These are phyloP conservation scores for Trematomus bernacchii DNA, from an alignment of 2,797 vertebrate species.

Conservation along the genomic window DNA sequence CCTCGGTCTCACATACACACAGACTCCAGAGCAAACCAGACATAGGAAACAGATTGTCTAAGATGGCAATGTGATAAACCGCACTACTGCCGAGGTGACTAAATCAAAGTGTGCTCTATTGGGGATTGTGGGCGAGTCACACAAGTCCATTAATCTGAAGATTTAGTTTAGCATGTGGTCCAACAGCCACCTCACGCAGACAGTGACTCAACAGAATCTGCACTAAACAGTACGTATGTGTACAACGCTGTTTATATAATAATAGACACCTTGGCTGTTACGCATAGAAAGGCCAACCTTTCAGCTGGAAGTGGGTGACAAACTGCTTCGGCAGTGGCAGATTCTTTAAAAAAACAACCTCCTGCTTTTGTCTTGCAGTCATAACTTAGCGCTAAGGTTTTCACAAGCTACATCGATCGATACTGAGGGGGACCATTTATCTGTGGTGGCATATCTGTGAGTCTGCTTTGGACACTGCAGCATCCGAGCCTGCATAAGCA, in stretches of 20 bases:
- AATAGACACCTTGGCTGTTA: constrained; percentile 10
- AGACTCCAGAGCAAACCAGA: constrained; percentile 5
- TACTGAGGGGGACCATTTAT: constrained; percentile 47
- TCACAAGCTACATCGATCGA: constrained; percentile 54
- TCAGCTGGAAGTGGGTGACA: constrained; percentile 52
- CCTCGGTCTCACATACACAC: constrained; percentile 1
- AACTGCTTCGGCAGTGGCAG: constrained; percentile 18
- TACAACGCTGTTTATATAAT: constrained; percentile 4
- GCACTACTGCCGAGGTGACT: constrained; percentile 34
- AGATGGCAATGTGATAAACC: constrained; percentile 51
- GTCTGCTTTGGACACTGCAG: constrained; percentile 37
- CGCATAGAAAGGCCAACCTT: neutral
- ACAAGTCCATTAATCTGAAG: constrained; percentile 42
- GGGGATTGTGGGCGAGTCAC: constrained; percentile 23
- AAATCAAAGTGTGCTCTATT: constrained; percentile 40
- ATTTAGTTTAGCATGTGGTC: constrained; percentile 26
- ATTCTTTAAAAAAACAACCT: constrained; percentile 17
- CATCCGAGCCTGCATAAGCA: constrained; percentile 47
- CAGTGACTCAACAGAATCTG: neutral
- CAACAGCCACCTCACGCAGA: constrained; percentile 7
- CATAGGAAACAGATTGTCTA: constrained; percentile 42
- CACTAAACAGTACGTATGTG: neutral
- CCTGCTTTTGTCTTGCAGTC: constrained; percentile 60
- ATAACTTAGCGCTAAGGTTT: constrained; percentile 57
- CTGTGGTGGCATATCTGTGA: constrained; percentile 40